Evolutionary conservation across 2,797 vertebrate species (phyloP), one percentile per base, ranked within the genome.

Genomic region (Hypotaenidia okinawae): DNA sequence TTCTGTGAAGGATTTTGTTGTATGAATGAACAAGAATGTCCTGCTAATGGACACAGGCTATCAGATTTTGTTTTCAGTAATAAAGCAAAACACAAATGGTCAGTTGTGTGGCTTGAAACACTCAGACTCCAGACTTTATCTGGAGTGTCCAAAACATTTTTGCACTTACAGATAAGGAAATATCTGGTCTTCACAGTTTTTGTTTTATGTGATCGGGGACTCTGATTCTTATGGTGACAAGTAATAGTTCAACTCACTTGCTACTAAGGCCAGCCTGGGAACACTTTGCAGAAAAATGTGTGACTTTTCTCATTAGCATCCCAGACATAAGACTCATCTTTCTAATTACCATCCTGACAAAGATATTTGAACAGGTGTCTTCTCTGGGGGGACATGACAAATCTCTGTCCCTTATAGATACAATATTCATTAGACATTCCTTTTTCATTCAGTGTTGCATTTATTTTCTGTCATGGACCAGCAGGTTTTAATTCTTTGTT

Each of bases 241-340:
- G 13, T 13, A 69, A 22, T 7, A 73, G 61, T 68, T 73, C 87
- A 85, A 30, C 14, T 88, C 62, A 51, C 7, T 75, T 54, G 10
- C 45, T 67, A 45, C 32, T 35, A 55, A 18, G 16, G 18, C 33
- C 76, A 16, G 47, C 52, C 67, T 15, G 32, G 61, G 62, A 94
- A 64, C 11, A n/a, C 2, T 69, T 84, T 12, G 18, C 6, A 77
- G 45, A 14, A 83, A 66, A 49, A 87, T 12, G 5, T 75, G 58
- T 47, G 52, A 51, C 49, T 94, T 77, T 43, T 12, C 61, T 93
- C 64, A 91, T 97, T 93, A 95, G 5, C 33, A 92, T 68, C 68
- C 78, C 49, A 91, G 68, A 49, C 39, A 68, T 23, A 37, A 68
- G 5, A 84, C 28, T 45, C 33, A 54, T 41, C 54, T 83, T 87